phyloP scores from a whole-genome alignment of 2,797 vertebrate genomes.

The Tiaroga cobitis region DNA sequence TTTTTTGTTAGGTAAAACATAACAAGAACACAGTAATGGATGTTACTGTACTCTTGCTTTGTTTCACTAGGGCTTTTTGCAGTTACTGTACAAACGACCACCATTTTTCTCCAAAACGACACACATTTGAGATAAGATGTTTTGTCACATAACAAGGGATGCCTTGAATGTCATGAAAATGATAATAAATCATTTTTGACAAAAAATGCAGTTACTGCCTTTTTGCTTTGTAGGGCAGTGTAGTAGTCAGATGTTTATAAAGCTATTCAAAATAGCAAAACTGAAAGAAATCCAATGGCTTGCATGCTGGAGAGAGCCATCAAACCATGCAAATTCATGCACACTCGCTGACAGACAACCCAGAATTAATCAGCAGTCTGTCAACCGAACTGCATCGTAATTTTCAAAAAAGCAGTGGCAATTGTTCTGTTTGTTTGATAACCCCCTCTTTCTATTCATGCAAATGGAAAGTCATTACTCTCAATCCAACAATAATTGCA shows the following conservation, averaged over 20 bases:
- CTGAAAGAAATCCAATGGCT: conserved; percentile 13
- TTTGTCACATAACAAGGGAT: too few species aligned
- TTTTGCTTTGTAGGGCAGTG: too few species aligned
- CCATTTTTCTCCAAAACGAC: too few species aligned
- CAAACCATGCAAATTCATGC: conserved; percentile 25
- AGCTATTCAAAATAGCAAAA: neutral
- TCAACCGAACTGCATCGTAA: neutral
- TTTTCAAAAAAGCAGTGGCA: conserved; percentile 19
- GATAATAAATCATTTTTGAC: too few species aligned
- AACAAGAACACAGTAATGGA: too few species aligned
- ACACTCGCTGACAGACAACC: neutral
- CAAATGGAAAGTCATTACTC: conserved; percentile 58
- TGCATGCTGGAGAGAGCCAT: conserved; percentile 6
- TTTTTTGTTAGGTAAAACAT: too few species aligned
- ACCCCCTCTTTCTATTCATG: conserved; percentile 31
- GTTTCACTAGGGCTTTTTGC: too few species aligned
- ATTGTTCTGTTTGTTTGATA: conserved; percentile 45
- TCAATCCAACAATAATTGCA: conserved; percentile 61
- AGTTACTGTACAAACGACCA: too few species aligned
- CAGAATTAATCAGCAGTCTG: conserved; percentile 38
- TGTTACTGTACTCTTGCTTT: too few species aligned
- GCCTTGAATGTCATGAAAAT: too few species aligned
- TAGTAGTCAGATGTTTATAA: neutral
- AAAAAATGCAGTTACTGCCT: too few species aligned
- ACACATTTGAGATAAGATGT: too few species aligned